Conservation (phyloP, 2,113 vertebrate genomes). For the Pteruthius melanotis region DNA sequence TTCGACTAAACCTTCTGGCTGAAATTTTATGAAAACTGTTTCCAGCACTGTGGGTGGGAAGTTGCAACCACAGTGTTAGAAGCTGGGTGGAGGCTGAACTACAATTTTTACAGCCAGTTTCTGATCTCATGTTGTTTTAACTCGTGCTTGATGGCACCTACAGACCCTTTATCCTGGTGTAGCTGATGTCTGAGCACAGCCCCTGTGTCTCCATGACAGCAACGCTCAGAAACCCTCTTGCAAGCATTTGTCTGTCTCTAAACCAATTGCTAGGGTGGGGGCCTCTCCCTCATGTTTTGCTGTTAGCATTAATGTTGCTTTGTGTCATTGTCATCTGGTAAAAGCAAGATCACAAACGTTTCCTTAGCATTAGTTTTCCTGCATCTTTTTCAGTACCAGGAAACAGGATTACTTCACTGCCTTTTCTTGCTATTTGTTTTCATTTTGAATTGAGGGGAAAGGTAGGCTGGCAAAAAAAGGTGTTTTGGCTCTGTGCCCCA, state of each 20-base stretch:
- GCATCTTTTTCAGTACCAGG: neutral
- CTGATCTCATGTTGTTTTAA: slow-evolving; percentile 50
- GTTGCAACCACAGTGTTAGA: neutral
- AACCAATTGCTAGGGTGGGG: neutral
- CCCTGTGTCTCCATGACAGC: neutral
- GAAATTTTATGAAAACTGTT: neutral
- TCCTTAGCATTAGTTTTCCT: neutral
- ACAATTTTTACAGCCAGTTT: slow-evolving; percentile 31
- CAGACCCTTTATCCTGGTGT: neutral
- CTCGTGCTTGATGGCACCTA: neutral
- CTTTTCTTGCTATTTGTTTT: neutral
- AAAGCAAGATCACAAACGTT: neutral
- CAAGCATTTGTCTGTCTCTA: neutral
- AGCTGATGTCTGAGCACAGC: neutral
- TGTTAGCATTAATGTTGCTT: neutral
- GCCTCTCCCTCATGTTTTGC: neutral
- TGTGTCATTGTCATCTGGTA: neutral
- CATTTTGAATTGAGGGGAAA: neutral
- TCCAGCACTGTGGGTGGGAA: slow-evolving; percentile 39
- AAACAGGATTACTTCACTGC: neutral
- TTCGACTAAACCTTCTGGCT: slow-evolving; percentile 4
- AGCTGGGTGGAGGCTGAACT: slow-evolving; percentile 36
- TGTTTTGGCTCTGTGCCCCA: neutral
- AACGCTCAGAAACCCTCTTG: neutral
- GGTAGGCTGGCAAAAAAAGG: neutral